These are phyloP conservation scores for Puma concolor DNA, from an alignment of 2,113 vertebrate genomes.

Conservation along the genomic window DNA sequence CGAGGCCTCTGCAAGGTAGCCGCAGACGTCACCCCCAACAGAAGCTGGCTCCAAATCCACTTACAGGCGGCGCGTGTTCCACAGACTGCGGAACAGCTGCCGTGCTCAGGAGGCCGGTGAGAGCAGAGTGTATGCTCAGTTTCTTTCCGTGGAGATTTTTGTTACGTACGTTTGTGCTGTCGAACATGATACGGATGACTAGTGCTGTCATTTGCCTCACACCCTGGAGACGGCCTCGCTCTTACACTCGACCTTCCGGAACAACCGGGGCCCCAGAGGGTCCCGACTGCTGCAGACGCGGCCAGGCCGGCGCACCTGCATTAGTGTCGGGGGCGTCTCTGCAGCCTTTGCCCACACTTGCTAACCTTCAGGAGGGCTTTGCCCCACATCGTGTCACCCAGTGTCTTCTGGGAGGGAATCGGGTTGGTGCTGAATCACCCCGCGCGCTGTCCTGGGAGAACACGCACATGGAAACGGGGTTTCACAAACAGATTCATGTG, in stretches of 20 bases:
- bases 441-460: neutral
- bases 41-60: rapidly evolving
- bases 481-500: conserved; percentile 44
- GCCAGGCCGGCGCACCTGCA: rapidly evolving
- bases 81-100: rapidly evolving
- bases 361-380: neutral
- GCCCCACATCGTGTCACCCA: neutral
- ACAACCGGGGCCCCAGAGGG: rapidly evolving
- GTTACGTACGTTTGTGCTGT: rapidly evolving
- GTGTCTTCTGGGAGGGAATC: neutral
- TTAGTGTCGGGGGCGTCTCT: rapidly evolving
- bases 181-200: rapidly evolving
- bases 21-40: rapidly evolving
- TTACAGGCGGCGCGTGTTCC: rapidly evolving
- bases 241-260: rapidly evolving
- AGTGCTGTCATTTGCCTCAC: no score
- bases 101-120: rapidly evolving
- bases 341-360: neutral
- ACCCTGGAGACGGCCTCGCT: rapidly evolving
- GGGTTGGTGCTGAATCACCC: neutral
- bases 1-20: rapidly evolving
- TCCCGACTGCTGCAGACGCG: rapidly evolving
- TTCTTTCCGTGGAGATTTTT: rapidly evolving
- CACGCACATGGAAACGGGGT: neutral
- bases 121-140: rapidly evolving